Conservation (phyloP, 2,888 invertebrate species). For the Augiades crinisus region DNA sequence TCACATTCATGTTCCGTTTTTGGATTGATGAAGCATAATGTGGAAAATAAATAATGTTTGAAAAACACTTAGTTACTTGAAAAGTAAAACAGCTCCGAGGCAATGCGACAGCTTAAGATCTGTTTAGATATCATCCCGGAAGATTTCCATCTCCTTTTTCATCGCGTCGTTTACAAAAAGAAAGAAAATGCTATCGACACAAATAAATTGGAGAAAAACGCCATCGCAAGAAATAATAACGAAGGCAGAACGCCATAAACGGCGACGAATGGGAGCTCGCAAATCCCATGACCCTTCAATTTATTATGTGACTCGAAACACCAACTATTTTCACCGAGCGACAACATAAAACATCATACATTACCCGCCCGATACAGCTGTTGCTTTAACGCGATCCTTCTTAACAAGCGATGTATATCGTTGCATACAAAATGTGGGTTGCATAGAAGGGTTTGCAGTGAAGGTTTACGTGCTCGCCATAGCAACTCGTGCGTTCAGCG, state of each 20-base stretch:
- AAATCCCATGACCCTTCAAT: constrained; percentile 24
- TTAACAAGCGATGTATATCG: constrained; percentile 10
- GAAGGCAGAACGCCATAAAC: constrained; percentile 23
- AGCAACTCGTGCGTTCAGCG: constrained; percentile 31
- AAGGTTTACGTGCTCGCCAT: constrained; percentile 37
- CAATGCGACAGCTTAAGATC: background rate
- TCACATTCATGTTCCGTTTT: background rate
- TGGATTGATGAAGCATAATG: background rate
- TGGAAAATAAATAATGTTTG: background rate
- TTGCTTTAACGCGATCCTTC: background rate
- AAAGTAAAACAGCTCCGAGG: background rate
- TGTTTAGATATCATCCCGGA: background rate
- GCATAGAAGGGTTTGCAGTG: constrained; percentile 15
- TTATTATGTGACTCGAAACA: constrained; percentile 11
- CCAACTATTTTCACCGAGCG: background rate
- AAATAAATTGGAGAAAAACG: constrained; percentile 18
- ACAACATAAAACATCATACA: constrained; percentile 2
- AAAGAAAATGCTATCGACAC: constrained; percentile 27
- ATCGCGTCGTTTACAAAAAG: background rate
- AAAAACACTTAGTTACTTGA: too few species aligned
- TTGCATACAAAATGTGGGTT: background rate
- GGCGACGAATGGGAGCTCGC: constrained; percentile 18
- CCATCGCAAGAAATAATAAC: constrained; percentile 22
- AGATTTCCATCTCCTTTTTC: background rate
- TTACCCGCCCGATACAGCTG: background rate